Conservation (phyloP, 2,797 vertebrate species). For the Sarcophilus harrisii region DNA sequence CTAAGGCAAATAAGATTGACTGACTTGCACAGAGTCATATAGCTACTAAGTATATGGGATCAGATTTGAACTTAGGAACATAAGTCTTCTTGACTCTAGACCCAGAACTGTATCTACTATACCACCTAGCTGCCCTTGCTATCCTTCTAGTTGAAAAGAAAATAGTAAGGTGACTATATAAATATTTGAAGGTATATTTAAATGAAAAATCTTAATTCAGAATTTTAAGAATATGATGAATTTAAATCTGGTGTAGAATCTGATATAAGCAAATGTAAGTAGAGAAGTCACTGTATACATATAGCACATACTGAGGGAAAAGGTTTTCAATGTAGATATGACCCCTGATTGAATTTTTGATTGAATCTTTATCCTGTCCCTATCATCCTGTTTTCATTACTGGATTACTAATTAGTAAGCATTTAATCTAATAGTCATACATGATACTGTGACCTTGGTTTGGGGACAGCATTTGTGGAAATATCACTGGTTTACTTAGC, state of each 20-base stretch:
- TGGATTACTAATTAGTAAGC: neutral
- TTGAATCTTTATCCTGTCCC: neutral
- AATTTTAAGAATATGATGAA: neutral
- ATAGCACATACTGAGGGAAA: neutral
- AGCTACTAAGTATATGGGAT: neutral
- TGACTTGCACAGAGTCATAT: neutral
- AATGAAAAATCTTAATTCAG: neutral
- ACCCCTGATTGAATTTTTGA: neutral
- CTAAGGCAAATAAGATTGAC: neutral
- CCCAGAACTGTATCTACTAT: neutral
- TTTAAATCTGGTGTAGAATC: neutral
- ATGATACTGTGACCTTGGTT: neutral
- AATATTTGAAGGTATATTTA: neutral
- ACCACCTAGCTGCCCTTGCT: neutral
- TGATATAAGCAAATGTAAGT: neutral
- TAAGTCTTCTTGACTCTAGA: neutral
- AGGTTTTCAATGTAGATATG: neutral
- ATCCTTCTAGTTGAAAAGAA: neutral
- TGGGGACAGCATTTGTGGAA: neutral
- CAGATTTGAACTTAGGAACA: neutral
- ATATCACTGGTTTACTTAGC: neutral
- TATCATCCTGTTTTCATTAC: neutral
- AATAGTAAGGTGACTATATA: neutral
- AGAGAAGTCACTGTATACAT: neutral
- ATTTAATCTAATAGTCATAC: neutral